Evolutionary conservation across 1,140 invertebrate genomes (phyloP).

Genomic region (Polypedilum pembai): DNA sequence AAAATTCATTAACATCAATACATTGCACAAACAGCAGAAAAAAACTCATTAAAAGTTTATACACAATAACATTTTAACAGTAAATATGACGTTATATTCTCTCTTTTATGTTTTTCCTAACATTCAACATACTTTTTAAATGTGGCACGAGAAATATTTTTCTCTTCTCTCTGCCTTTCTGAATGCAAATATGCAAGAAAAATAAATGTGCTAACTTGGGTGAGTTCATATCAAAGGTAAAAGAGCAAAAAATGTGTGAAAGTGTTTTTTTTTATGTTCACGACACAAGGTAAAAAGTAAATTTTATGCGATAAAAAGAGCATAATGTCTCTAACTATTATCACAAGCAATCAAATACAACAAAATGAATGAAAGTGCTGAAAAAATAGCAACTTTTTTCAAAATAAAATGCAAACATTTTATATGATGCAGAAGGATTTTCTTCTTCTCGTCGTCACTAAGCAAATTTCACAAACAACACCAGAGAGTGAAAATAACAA

Average conservation of each 20-base stretch:
- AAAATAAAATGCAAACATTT: not conserved
- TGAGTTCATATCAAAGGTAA: too few relatives aligned
- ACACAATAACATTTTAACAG: too few relatives aligned
- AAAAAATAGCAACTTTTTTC: not conserved
- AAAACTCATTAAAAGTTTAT: too few relatives aligned
- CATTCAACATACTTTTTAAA: not conserved
- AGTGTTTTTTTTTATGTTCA: too few relatives aligned
- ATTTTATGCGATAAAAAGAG: not conserved
- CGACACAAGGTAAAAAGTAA: not conserved
- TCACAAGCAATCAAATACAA: not conserved
- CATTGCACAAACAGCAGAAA: not conserved
- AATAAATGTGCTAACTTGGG: slow-evolving; percentile 6
- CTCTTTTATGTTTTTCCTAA: slow-evolving; percentile 29
- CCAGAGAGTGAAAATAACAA: not conserved
- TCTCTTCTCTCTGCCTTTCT: not conserved
- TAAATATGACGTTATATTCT: slow-evolving; percentile 27
- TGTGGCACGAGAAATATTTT: not conserved
- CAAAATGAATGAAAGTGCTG: not conserved
- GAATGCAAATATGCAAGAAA: slow-evolving; percentile 2
- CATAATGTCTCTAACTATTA: slow-evolving; percentile 4
- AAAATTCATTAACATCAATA: slow-evolving; percentile 7
- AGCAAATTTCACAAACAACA: not conserved
- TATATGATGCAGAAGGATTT: not conserved
- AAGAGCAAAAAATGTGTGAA: too few relatives aligned
- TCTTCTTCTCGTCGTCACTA: not conserved